A percentile compares a stretch with the other conserved stretches of the same genome.
These are phyloP conservation scores for Tyrannus savana DNA, from an alignment of 2,113 vertebrate genomes.

Conservation along the genomic window DNA sequence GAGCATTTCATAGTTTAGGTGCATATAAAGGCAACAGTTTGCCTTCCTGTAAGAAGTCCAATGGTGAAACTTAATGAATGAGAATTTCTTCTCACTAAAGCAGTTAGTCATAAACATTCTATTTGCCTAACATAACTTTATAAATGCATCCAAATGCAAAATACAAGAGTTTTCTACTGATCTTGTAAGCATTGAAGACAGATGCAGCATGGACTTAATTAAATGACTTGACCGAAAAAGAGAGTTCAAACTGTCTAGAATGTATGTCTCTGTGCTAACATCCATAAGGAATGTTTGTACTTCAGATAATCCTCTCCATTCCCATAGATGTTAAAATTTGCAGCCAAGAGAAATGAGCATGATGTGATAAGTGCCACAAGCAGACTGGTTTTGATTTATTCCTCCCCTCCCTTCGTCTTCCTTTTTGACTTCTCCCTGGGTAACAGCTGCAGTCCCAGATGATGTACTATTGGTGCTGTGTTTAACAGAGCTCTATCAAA, in stretches of 20 bases:
- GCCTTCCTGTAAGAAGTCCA: neutral
- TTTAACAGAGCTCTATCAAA: neutral
- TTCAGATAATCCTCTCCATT: neutral
- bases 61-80: neutral
- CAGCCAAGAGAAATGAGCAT: neutral
- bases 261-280: neutral
- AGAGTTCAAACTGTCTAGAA: neutral
- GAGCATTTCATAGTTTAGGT: neutral
- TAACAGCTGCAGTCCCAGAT: slow-evolving; percentile 35
- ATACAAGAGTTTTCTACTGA: neutral
- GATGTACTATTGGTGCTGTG: neutral
- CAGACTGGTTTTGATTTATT: slow-evolving; percentile 28
- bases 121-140: neutral
- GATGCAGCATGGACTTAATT: neutral
- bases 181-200: neutral
- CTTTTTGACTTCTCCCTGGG: neutral
- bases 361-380: neutral
- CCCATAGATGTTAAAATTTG: neutral
- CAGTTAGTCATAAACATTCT: neutral
- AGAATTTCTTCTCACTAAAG: neutral
- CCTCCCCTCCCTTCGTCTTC: neutral
- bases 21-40: neutral
- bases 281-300: neutral
- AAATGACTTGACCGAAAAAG: neutral
- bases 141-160: neutral